A percentile compares a stretch with the other conserved stretches of the same genome.
Conservation (phyloP, 2,888 invertebrate species). For the Punctoribates punctum region DNA sequence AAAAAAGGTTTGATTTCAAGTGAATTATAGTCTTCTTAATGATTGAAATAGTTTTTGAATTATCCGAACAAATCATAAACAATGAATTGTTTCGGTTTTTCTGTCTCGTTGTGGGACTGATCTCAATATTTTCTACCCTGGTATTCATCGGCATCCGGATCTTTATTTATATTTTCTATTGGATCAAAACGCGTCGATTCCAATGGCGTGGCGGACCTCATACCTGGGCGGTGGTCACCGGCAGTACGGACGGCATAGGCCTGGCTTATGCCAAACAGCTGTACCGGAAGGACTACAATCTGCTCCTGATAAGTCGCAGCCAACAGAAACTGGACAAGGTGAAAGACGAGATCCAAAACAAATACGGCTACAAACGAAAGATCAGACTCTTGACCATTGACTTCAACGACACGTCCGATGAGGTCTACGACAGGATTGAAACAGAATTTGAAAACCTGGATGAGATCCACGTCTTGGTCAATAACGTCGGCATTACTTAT, state of each 20-base stretch:
- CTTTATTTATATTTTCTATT: too few species aligned
- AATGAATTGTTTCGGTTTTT: too few species aligned
- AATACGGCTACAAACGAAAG: constrained; percentile 20
- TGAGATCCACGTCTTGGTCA: constrained; percentile 53
- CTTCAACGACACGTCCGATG: constrained; percentile 37
- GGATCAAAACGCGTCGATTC: not conserved
- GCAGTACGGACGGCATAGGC: constrained; percentile 85
- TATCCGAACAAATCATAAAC: too few species aligned
- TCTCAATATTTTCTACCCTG: too few species aligned
- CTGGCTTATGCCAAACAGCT: constrained; percentile 78
- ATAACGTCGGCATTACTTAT: constrained; percentile 84
- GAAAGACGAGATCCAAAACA: constrained; percentile 17
- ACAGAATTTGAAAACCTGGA: constrained; percentile 25
- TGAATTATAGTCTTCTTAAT: too few species aligned
- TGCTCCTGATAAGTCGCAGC: constrained; percentile 75
- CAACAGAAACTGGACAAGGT: constrained; percentile 67
- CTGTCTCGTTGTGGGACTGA: too few species aligned
- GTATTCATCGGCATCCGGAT: too few species aligned
- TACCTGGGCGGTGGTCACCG: constrained; percentile 66
- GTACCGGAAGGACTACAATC: constrained; percentile 69
- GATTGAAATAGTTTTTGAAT: too few species aligned
- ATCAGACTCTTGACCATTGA: constrained; percentile 33
- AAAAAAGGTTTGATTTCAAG: too few species aligned
- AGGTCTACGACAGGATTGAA: constrained; percentile 41
- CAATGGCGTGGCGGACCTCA: constrained; percentile 35